Base-by-base conservation (phyloP, 2,797 vertebrate genomes). In the Neomorphus geoffroyi region DNA sequence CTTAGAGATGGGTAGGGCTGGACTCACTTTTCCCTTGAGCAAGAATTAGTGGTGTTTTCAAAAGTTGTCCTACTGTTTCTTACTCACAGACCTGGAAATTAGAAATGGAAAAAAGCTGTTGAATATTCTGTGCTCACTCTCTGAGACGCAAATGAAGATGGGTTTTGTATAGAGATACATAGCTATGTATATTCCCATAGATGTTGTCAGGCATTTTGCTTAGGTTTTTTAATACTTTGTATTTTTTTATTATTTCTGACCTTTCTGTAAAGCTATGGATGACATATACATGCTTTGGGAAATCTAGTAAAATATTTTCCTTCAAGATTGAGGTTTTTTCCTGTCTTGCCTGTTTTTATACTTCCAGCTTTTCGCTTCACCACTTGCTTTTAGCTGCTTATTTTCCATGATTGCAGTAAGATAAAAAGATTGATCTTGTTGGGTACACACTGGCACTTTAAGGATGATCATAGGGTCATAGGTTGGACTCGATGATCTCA, bases 241-340 rank as follows among this genome's bases (percentile, higher is more conserved):
- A 65, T 22, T 95, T 95, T 81, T 92, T 64, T 43, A 61, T 64
- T 1, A n/a, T 75, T 60, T 53, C 56, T 93, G 65, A 80, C 85
- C 14, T 72, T 78, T 79, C 4, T 92, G 77, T 92, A 71, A 91
- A 88, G 32, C 45, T 86, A 4, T 62, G 53, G 27, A 82, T 87
- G 35, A 79, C 17, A 58, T 5, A 23, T n/a, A 37, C 4, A 8
- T 79, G 62, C 58, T 90, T 84, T 79, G 27, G 33, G 41, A 90
- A 92, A 80, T 74, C 18, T 22, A 96, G 91, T 97, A 96, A 96
- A 96, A 53, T 85, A 54, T n/a, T 73, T 95, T 92, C 23, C 50
- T 78, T 86, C 70, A 88, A 67, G 37, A 61, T 91, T 57, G 56
- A 57, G 2, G 39, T 2, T 3, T 65, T 75, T 85, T 72, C 16